A percentile compares a stretch with the other conserved stretches of the same genome.
Conservation (phyloP, 2,113 vertebrate species). For the Synchiropus splendidus region DNA sequence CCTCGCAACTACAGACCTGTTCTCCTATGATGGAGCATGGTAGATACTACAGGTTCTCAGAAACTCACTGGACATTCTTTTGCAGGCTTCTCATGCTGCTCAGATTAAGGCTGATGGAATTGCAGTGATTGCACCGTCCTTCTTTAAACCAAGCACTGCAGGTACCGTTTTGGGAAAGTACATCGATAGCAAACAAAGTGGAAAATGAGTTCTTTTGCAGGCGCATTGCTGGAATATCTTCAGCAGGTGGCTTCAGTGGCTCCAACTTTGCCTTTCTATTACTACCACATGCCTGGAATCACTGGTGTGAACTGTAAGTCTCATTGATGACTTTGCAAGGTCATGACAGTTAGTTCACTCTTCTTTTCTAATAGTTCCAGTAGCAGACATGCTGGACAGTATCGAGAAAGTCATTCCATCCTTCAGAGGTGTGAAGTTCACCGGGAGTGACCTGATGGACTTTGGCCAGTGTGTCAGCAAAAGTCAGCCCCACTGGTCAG, state of each 20-base stretch:
- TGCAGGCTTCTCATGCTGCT: slow-evolving; percentile 82
- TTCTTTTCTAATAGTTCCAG: slow-evolving; percentile 62
- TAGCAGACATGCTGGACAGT: slow-evolving; percentile 72
- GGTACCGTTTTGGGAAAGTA: too few species aligned
- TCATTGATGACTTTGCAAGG: neutral
- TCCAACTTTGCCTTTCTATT: slow-evolving; percentile 81
- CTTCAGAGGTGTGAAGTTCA: slow-evolving; percentile 89
- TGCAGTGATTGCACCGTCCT: slow-evolving; percentile 80
- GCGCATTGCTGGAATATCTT: slow-evolving; percentile 70
- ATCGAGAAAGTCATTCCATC: slow-evolving; percentile 79
- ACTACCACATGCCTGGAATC: slow-evolving; percentile 83
- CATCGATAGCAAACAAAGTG: too few species aligned
- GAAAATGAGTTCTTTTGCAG: slow-evolving; percentile 47
- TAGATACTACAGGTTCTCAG: too few species aligned
- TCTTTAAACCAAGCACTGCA: slow-evolving; percentile 77
- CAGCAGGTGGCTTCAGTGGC: slow-evolving; percentile 74
- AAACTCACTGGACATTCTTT: too few species aligned
- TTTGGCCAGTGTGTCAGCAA: slow-evolving; percentile 77
- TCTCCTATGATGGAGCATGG: too few species aligned
- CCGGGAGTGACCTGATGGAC: slow-evolving; percentile 78
- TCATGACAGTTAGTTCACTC: neutral
- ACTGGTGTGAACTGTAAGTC: slow-evolving; percentile 81
- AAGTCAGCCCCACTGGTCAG: slow-evolving; percentile 50
- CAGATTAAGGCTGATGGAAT: slow-evolving; percentile 76
- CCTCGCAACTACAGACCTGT: too few species aligned